phyloP scores from a whole-genome alignment of 2,888 invertebrate species.

The Cabera pusaria region DNA sequence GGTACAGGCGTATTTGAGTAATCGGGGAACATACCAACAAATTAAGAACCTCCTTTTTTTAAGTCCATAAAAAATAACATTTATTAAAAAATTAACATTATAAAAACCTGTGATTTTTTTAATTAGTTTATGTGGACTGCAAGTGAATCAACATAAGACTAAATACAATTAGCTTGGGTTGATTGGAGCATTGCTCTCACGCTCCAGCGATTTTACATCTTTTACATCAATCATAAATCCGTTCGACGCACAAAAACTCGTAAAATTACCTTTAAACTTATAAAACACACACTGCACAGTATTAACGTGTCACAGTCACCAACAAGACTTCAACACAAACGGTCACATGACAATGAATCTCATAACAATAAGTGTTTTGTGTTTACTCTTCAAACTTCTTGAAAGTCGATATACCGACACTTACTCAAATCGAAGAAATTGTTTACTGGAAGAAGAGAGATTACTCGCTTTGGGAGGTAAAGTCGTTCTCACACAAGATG shows the following conservation, averaged over 20 bases:
- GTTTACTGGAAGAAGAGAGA: slow-evolving; percentile 65
- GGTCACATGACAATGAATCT: slow-evolving; percentile 31
- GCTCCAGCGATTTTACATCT: slow-evolving; percentile 5
- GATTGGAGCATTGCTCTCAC: too few species aligned
- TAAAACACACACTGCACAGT: slow-evolving; percentile 8
- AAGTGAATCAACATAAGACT: too few species aligned
- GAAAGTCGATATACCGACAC: slow-evolving; percentile 40
- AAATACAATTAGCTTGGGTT: too few species aligned
- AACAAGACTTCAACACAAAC: slow-evolving; percentile 11
- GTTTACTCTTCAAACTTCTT: slow-evolving; percentile 32
- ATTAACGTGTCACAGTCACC: slow-evolving; percentile 10
- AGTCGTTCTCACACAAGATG: slow-evolving; percentile 68
- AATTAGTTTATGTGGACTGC: too few species aligned
- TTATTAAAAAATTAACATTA: too few species aligned
- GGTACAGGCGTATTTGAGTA: too few species aligned
- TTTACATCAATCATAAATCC: too few species aligned
- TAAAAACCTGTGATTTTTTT: too few species aligned
- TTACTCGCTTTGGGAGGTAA: slow-evolving; percentile 74
- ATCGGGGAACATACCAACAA: too few species aligned
- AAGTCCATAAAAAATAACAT: too few species aligned
- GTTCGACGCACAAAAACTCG: slow-evolving; percentile 6
- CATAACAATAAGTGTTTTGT: slow-evolving; percentile 32
- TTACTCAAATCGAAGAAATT: slow-evolving; percentile 43
- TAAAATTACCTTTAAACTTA: slow-evolving; percentile 1
- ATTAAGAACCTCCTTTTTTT: too few species aligned